A percentile compares a stretch with the other conserved stretches of the same genome.
phyloP scores from a whole-genome alignment of 1,140 invertebrate species.

The Patella vulgata region DNA sequence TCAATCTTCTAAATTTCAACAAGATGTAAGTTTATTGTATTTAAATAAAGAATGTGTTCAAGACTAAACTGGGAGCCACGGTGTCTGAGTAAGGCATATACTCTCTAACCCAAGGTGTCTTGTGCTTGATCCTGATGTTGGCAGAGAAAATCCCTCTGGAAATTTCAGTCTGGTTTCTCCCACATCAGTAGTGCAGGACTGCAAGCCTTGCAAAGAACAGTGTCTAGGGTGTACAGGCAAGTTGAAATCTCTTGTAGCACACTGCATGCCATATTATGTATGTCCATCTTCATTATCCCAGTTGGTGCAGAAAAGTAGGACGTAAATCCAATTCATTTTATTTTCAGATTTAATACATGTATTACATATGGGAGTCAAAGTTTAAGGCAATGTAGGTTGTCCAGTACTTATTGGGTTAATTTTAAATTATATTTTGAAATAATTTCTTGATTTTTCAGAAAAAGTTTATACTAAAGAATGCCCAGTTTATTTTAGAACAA shows the following conservation, averaged over 20 bases:
- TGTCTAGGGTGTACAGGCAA: too few relatives aligned
- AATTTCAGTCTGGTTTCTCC: too few relatives aligned
- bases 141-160: too few relatives aligned
- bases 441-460: conserved; percentile 57
- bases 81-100: conserved; percentile 3
- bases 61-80: neutral
- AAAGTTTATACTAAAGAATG: conserved; percentile 71
- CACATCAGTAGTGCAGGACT: neutral
- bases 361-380: neutral
- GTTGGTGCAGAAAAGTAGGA: too few relatives aligned
- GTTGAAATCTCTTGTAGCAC: neutral
- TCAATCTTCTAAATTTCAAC: conserved; percentile 69
- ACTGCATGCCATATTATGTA: neutral
- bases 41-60: neutral
- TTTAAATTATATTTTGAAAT: neutral
- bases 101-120: neutral
- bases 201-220: neutral
- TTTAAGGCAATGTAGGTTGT: neutral
- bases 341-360: neutral
- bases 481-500: conserved; percentile 70
- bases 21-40: conserved; percentile 68
- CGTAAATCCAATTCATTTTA: neutral
- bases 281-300: too few relatives aligned
- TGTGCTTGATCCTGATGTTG: neutral
- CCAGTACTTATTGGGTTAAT: neutral